Conservation (phyloP, 1,140 invertebrate species). For the Littorina saxatilis region DNA sequence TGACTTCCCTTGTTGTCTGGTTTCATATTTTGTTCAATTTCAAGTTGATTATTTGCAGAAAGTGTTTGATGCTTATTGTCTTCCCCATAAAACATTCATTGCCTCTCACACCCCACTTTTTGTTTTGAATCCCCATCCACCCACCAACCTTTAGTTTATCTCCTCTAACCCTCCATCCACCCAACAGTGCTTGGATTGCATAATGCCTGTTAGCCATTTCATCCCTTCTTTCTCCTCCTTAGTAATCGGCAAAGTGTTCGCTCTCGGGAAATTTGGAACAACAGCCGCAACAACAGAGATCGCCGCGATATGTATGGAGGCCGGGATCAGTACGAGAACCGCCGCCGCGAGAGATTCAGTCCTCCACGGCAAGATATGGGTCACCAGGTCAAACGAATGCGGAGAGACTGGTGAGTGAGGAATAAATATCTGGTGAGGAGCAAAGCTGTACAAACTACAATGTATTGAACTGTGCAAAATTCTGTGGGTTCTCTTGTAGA, state of each 20-base stretch:
- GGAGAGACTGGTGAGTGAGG: constrained; percentile 67
- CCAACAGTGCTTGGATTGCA: too few relatives aligned
- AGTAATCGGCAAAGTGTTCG: constrained; percentile 32
- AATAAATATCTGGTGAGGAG: too few relatives aligned
- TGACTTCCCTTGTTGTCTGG: constrained; percentile 13
- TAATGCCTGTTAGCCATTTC: too few relatives aligned
- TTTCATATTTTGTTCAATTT: not conserved
- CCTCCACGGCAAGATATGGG: constrained; percentile 67
- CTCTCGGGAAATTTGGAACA: constrained; percentile 61
- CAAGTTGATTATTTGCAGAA: too few relatives aligned
- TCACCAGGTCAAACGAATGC: constrained; percentile 72
- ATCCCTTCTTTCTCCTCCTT: not conserved
- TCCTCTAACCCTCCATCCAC: too few relatives aligned
- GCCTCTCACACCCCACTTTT: not conserved
- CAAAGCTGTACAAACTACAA: too few relatives aligned
- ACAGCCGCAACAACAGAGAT: constrained; percentile 56
- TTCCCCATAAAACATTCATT: too few relatives aligned
- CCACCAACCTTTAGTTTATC: too few relatives aligned
- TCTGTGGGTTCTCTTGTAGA: too few relatives aligned
- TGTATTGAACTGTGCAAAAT: too few relatives aligned
- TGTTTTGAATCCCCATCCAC: too few relatives aligned
- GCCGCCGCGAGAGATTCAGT: constrained; percentile 65
- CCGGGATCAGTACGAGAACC: constrained; percentile 61
- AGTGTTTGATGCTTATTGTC: too few relatives aligned
- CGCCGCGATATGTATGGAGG: constrained; percentile 60